These are phyloP conservation scores for Naso thynnoides DNA, from an alignment of 2,797 vertebrate species.

Conservation along the genomic window DNA sequence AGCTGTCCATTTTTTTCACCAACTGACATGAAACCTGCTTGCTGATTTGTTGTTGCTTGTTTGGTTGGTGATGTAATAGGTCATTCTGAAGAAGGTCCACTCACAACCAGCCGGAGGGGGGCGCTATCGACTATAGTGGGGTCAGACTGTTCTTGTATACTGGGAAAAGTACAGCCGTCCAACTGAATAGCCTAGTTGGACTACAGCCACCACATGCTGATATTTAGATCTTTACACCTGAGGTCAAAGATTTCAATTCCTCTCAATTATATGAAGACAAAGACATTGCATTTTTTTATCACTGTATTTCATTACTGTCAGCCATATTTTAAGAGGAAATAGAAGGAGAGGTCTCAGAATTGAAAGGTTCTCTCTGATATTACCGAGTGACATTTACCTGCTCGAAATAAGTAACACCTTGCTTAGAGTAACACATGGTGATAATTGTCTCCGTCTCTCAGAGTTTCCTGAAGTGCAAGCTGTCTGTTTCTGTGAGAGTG, in stretches of 20 bases:
- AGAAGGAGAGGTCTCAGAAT: neutral
- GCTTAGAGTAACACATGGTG: neutral
- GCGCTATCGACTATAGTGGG: no score
- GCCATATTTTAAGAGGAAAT: neutral
- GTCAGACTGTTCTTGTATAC: no score
- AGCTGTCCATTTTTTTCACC: no score
- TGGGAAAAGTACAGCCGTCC: no score
- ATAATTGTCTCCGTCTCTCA: neutral
- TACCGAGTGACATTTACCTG: neutral
- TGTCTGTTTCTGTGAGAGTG: neutral
- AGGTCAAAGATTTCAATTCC: neutral
- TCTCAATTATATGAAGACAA: neutral
- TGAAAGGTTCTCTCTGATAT: neutral
- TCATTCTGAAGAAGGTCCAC: no score
- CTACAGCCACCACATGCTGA: no score
- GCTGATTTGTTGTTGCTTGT: no score
- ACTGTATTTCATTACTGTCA: neutral
- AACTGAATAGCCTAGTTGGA: no score
- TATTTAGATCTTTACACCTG: neutral
- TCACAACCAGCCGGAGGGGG: no score
- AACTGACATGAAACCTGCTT: no score
- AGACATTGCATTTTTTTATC: neutral
- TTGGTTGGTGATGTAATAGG: no score
- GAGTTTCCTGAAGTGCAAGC: constrained; percentile 16
- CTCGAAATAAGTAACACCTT: neutral